Evolutionary conservation across 2,113 vertebrate species (phyloP), one percentile per base, ranked within the genome.

Genomic region (Chlorodrepanis virens): DNA sequence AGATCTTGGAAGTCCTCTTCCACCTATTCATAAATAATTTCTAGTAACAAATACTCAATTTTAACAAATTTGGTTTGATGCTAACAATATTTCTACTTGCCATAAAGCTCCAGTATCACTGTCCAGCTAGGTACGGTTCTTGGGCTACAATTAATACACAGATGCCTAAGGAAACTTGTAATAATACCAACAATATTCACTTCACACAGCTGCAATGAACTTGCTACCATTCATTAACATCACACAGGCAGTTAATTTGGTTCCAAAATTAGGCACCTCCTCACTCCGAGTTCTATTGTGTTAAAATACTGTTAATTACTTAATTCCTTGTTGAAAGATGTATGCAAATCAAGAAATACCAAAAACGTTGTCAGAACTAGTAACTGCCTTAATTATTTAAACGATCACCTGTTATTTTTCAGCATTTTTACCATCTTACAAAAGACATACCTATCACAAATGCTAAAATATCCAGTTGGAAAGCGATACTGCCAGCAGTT

Each of bases 401-500:
- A 72, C 25, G 11, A n/a, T 10, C 20, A 70, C 35, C 28, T 64
- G 39, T 59, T 12, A 83, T 27, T 86, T 84, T 72, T 40, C 57
- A 61, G 59, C 33, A 68, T 76, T 19, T 63, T 40, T 76, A 37
- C 29, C n/a, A 80, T 21, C 31, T 61, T 42, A 37, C 39, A 57
- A 44, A 11, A 19, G 52, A 91, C 98, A 49, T 96, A 99, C 99
- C 99, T 98, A 94, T 99, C 99, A 93, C 99, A 99, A 96, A 99
- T 97, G 97, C 97, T 98, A 96, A 99, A 99, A 96, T 97, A 98
- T 45, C 99, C 99, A 0, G 99, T 99, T 79, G 99, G 99, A 89
- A 99, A 99, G 87, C 99, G 99, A 96, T 99, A 98, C 97, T 99
- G 99, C 99, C 99, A 99, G 97, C 99, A 99, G 97, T 99, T 99